These are phyloP conservation scores for Chromoteleia sp. DNA, from an alignment of 2,888 invertebrate genomes.

Conservation along the genomic window DNA sequence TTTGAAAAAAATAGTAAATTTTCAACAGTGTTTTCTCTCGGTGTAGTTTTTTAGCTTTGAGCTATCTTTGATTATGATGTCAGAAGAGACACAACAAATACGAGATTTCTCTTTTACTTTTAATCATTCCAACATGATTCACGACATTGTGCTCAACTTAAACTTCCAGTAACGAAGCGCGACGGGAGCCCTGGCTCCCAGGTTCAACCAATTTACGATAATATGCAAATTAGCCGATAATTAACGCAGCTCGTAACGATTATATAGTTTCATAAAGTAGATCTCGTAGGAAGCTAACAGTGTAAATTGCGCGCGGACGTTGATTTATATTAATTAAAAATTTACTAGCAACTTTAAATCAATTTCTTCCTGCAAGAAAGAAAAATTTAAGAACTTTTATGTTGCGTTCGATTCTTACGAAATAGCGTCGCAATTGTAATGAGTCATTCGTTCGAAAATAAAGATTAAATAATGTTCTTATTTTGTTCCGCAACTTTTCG, in stretches of 20 bases:
- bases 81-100: slow-evolving; percentile 33
- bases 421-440: slow-evolving; percentile 37
- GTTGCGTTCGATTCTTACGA: slow-evolving; percentile 24
- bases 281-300: slow-evolving; percentile 37
- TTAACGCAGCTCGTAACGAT: slow-evolving; percentile 55
- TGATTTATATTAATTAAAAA: slow-evolving; percentile 24
- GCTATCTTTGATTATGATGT: slow-evolving; percentile 56
- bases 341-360: slow-evolving; percentile 3
- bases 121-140: slow-evolving; percentile 41
- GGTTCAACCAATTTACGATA: slow-evolving; percentile 45
- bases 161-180: slow-evolving; percentile 48
- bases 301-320: slow-evolving; percentile 10
- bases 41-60: slow-evolving; percentile 5
- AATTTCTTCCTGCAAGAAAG: slow-evolving; percentile 31
- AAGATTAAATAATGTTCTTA: slow-evolving; percentile 23
- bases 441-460: slow-evolving; percentile 49
- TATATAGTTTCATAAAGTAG: slow-evolving; percentile 61
- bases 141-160: slow-evolving; percentile 55
- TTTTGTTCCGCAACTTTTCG: background rate
- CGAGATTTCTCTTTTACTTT: slow-evolving; percentile 54
- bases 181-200: slow-evolving; percentile 16
- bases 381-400: slow-evolving; percentile 25
- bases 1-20: too few species aligned
- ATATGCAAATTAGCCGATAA: slow-evolving; percentile 54
- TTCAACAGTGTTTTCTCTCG: background rate